Evolutionary conservation across 2,797 vertebrate genomes (phyloP), one percentile per base, ranked within the genome.

Genomic region (Acrocephalus scirpaceus): DNA sequence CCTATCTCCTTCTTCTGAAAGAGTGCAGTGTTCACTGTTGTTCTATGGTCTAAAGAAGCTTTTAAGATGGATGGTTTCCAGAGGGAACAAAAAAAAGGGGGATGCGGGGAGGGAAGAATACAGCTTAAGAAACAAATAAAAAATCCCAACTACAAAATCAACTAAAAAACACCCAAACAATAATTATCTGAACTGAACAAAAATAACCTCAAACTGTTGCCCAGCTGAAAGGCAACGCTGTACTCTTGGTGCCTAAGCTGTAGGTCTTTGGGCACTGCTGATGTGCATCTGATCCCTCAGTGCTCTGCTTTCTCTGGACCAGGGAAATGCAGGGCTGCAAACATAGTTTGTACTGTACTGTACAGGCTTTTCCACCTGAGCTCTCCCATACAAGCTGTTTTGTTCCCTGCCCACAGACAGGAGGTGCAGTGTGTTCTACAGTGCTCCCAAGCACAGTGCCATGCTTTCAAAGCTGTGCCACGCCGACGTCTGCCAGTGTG

Each of bases 401-500:
- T 88, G 14, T 66, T 91, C 88, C 74, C 67, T 58, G 50, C 58
- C 70, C 80, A 34, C 40, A 98, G 98, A 95, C 4, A 97, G 93
- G 47, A 98, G 80, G 85, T 98, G 98, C 93, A 96, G 92, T 0
- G 32, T 98, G 27, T 98, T 97, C 93, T 98, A 98, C 88, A 97
- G 88, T 2, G 97, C 97, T 14, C 97, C 98, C 19, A 86, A 92
- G 60, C 96, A 96, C 74, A 98, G 97, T 4, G 20, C 95, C 44
- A 96, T 98, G 97, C 94, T 98, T 14, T 90, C 97, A 14, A 98
- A 97, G 84, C 77, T 98, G 71, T 98, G 98, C 57, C 88, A 93
- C 0, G 92, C 42, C 34, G 80, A 57, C 1, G 97, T 97, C 30
- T 98, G 98, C 67, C 91, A 97, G 25, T 98, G 98, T 67, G 98